Conservation (phyloP, 2,113 vertebrate genomes). For the Neofelis nebulosa region DNA sequence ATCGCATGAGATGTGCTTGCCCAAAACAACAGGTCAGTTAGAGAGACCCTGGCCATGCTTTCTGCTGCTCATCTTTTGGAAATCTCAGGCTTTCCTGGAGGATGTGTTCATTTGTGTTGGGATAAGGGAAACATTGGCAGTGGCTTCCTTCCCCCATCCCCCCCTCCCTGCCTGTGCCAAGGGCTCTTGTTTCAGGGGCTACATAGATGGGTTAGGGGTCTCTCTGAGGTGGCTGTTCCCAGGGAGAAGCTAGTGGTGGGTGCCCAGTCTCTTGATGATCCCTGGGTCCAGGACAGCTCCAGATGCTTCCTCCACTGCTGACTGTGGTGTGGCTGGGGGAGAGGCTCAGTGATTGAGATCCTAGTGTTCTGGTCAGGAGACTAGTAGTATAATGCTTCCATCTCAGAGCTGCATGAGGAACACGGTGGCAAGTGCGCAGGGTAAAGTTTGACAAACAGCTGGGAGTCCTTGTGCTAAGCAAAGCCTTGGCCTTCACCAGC, state of each 20-base stretch:
- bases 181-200: background rate
- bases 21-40: too few species aligned
- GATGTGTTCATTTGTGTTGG: background rate
- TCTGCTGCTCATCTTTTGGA: background rate
- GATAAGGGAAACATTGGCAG: background rate
- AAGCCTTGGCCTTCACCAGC: background rate
- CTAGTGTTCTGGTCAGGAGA: background rate
- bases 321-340: rapidly evolving
- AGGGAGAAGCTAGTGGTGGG: too few species aligned
- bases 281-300: background rate
- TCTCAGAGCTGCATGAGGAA: background rate
- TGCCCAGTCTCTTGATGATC: background rate
- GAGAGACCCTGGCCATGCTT: background rate
- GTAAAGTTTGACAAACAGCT: background rate
- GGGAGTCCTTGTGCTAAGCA: background rate
- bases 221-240: background rate
- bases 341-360: background rate
- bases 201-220: too few species aligned
- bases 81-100: background rate
- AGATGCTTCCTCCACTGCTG: background rate
- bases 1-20: too few species aligned
- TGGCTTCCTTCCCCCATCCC: background rate
- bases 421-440: rapidly evolving
- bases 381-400: background rate
- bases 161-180: rapidly evolving